Percentiles rank a stretch among this genome's conserved stretches.
These are phyloP conservation scores for Tapirus indicus DNA, from an alignment of 2,797 vertebrate species.

Conservation along the genomic window DNA sequence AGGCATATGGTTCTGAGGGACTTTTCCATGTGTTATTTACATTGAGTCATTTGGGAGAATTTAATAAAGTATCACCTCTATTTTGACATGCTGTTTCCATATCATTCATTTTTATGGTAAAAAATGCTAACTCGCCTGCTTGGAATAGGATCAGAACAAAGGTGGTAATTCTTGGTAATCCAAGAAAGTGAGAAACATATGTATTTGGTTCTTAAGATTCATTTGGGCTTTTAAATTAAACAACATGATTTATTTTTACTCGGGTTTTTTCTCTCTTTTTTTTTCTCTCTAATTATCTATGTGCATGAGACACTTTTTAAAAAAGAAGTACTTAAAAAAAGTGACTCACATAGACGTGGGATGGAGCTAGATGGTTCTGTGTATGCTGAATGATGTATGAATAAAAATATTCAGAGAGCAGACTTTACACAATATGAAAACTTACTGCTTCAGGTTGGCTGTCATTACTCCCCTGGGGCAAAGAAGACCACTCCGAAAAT, in stretches of 20 bases:
- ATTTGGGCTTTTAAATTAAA: constrained; percentile 80
- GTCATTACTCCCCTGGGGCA: not conserved
- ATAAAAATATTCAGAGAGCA: constrained; percentile 69
- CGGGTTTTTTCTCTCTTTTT: not conserved
- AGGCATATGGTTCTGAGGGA: not conserved
- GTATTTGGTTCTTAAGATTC: constrained; percentile 81
- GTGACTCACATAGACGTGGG: constrained; percentile 76
- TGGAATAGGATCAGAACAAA: constrained; percentile 72
- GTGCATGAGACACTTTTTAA: constrained; percentile 66
- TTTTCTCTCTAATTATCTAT: constrained; percentile 75
- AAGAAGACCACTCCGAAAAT: constrained; percentile 49
- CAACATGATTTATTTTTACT: constrained; percentile 83
- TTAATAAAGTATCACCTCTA: constrained; percentile 60
- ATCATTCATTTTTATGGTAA: constrained; percentile 63
- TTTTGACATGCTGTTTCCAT: constrained; percentile 67
- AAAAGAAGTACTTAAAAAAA: constrained; percentile 78
- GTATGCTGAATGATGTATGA: constrained; percentile 60
- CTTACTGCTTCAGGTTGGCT: constrained; percentile 24
- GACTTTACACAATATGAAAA: constrained; percentile 46
- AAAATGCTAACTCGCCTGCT: constrained; percentile 58
- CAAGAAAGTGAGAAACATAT: constrained; percentile 80
- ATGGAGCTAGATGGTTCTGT: constrained; percentile 19
- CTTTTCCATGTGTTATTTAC: constrained; percentile 65
- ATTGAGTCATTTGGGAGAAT: constrained; percentile 65
- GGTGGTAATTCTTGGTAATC: constrained; percentile 80